Base-by-base conservation (phyloP, 2,113 vertebrate genomes). In the Coturnix japonica region DNA sequence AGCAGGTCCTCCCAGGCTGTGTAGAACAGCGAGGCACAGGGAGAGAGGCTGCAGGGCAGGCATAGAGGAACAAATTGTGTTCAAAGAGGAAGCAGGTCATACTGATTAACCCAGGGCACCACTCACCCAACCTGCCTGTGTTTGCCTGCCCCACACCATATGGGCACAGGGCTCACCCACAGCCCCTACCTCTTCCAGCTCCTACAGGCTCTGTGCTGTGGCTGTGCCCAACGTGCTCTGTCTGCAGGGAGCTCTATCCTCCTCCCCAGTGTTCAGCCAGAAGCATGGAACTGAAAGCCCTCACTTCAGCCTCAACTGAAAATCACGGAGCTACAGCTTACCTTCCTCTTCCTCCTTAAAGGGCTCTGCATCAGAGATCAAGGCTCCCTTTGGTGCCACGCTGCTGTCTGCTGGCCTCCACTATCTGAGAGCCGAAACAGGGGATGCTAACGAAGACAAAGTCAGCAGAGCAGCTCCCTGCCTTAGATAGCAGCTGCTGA, bases 261-360 rank as follows among this genome's bases (percentile, higher is more conserved):
- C 64, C 22, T 46, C 39, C 43, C 37, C 20, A 23, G 67, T 79
- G 69, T 63, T 64, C 75, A 47, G 67, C 41, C 41, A 63, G 63
- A 77, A 15, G 51, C 20, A 17, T 56, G 17, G 33, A 86, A 78
- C 13, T 6, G 9, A 85, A 93, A 88, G 56, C 33, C 59, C 30
- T 72, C 66, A 56, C 83, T 78, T 67, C 61, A 66, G 74, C 47
- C 49, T 73, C 59, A 43, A 46, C 67, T 90, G 85, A 87, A 93
- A 92, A 56, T 44, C 78, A 64, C 75, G 51, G 26, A 51, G 53
- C 65, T 81, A 79, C 18, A 69, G 41, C 49, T 81, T 91, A 92
- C 94, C 79, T 93, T 92, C 67, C 51, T 43, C 25, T 87, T 81
- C 74, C 30, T 60, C 81, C 94, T 89, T 84, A 90, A 91, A 95